Evolutionary conservation across 2,797 vertebrate genomes (phyloP).

Genomic region (Falco berigora): DNA sequence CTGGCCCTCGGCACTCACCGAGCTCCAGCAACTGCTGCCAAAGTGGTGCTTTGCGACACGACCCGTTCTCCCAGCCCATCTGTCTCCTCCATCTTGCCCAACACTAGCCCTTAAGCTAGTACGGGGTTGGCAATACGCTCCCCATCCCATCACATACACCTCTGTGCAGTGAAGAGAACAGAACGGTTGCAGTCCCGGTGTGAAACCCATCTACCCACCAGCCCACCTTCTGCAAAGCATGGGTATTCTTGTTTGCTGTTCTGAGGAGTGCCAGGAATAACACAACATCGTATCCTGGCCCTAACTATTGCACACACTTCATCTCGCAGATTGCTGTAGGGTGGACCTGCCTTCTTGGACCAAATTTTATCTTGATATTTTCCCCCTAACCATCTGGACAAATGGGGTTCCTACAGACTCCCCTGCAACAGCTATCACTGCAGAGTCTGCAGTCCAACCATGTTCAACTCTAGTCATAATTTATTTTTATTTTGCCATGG

Average conservation of each 20-base stretch:
- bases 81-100: neutral
- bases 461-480: neutral
- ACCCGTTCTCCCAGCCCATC: neutral
- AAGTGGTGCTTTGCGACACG: rapidly evolving
- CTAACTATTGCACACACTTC: neutral
- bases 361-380: neutral
- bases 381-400: neutral
- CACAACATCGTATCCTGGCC: neutral
- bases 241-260: neutral
- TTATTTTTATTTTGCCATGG: neutral
- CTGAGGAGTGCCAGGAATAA: neutral
- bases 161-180: neutral
- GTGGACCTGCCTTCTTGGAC: neutral
- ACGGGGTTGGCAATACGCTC: rapidly evolving
- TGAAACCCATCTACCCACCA: neutral
- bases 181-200: neutral
- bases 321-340: neutral
- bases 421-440: rapidly evolving
- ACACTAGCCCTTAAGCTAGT: neutral
- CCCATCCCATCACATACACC: neutral
- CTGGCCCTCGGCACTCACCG: neutral
- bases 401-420: neutral
- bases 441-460: neutral
- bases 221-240: neutral
- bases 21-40: neutral